phyloP scores from a whole-genome alignment of 2,797 vertebrate species.

The Leucoraja ocellata region DNA sequence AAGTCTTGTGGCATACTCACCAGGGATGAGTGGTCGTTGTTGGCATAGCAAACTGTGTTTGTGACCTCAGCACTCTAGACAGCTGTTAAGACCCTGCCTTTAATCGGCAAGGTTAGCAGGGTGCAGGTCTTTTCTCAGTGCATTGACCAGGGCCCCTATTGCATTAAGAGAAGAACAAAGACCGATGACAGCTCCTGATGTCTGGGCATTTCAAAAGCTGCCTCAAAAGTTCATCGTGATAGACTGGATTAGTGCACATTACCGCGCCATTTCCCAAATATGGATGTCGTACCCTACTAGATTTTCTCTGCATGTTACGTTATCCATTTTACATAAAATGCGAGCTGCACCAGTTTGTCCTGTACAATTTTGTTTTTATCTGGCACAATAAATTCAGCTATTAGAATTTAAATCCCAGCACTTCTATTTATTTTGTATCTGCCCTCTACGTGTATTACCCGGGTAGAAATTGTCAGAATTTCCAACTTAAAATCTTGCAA shows the following conservation, averaged over 20 bases:
- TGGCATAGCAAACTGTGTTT: slow-evolving; percentile 44
- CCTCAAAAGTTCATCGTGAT: slow-evolving; percentile 45
- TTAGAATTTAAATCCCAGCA: slow-evolving; percentile 37
- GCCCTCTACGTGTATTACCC: neutral
- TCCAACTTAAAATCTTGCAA: neutral
- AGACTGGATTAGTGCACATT: slow-evolving; percentile 47
- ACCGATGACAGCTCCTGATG: slow-evolving; percentile 51
- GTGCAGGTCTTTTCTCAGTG: slow-evolving; percentile 36
- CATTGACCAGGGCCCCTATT: slow-evolving; percentile 40
- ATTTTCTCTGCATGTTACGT: slow-evolving; percentile 43
- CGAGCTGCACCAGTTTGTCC: slow-evolving; percentile 21
- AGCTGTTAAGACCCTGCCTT: slow-evolving; percentile 47
- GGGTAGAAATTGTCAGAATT: neutral
- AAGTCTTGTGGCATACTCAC: slow-evolving; percentile 20
- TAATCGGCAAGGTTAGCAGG: slow-evolving; percentile 49
- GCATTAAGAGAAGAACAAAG: slow-evolving; percentile 45
- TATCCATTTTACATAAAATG: slow-evolving; percentile 45
- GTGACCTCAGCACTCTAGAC: slow-evolving; percentile 38
- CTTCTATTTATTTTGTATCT: neutral
- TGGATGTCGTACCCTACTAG: slow-evolving; percentile 44
- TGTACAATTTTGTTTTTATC: slow-evolving; percentile 31
- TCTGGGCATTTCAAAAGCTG: slow-evolving; percentile 42
- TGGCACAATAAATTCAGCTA: neutral
- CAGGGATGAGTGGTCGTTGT: slow-evolving; percentile 40
- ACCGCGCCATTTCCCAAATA: slow-evolving; percentile 44